These are phyloP conservation scores for Cenopis cana DNA, from an alignment of 2,888 invertebrate species.

Conservation along the genomic window DNA sequence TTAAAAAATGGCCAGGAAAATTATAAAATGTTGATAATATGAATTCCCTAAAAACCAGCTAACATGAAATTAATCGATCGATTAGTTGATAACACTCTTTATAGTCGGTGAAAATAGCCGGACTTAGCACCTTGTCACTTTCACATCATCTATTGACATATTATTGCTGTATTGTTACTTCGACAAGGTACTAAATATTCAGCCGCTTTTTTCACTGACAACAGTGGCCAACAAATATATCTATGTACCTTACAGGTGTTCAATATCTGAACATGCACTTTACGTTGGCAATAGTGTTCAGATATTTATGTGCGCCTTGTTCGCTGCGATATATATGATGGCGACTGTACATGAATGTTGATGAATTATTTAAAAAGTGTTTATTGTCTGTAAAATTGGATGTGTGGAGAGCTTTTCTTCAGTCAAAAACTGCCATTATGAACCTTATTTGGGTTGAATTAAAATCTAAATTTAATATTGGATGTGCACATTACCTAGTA, in stretches of 20 bases:
- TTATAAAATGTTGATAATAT: not conserved
- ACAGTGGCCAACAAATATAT: not conserved
- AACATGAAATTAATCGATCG: not conserved
- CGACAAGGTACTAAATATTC: not conserved
- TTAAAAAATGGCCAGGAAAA: not conserved
- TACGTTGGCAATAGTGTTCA: too few relatives aligned
- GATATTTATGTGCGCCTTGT: too few relatives aligned
- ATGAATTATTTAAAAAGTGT: not conserved
- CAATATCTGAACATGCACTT: too few relatives aligned
- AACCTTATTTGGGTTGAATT: conserved; percentile 21
- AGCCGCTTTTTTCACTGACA: not conserved
- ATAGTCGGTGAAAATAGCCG: not conserved
- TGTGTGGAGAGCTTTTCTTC: not conserved
- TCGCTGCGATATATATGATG: too few relatives aligned
- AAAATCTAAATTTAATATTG: conserved; percentile 2
- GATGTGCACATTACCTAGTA: not conserved
- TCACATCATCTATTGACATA: not conserved
- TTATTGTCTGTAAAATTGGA: conserved; percentile 8
- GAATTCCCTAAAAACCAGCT: not conserved
- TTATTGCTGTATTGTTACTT: not conserved
- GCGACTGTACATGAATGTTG: not conserved
- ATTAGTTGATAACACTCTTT: not conserved
- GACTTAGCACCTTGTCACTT: not conserved
- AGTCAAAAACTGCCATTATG: conserved; percentile 20
- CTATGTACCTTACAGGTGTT: too few relatives aligned